Percentiles rank a stretch among this genome's conserved stretches.
These are phyloP conservation scores for Xestia ashworthii DNA, from an alignment of 2,888 invertebrate genomes.

Conservation along the genomic window DNA sequence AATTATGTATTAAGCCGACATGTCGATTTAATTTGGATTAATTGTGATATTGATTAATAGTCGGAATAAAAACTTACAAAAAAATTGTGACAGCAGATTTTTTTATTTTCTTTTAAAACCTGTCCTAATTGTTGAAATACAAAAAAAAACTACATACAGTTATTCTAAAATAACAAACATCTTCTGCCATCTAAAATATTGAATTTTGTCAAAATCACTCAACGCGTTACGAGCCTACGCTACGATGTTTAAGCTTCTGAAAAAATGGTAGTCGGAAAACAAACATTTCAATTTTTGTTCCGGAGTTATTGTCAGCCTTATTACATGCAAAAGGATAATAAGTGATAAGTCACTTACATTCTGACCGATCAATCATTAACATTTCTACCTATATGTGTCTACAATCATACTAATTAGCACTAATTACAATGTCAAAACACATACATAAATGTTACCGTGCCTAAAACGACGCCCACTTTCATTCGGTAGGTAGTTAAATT, in stretches of 20 bases:
- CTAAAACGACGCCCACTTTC: conserved; percentile 68
- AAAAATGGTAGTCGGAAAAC: conserved; percentile 7
- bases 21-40: conserved; percentile 53
- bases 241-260: background rate
- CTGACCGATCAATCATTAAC: conserved; percentile 32
- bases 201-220: background rate
- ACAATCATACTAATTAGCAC: conserved; percentile 66
- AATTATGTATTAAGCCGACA: conserved; percentile 52
- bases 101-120: background rate
- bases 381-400: conserved; percentile 35
- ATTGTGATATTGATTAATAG: conserved; percentile 51
- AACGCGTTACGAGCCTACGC: conserved; percentile 2
- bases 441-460: conserved; percentile 60
- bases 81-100: conserved; percentile 7
- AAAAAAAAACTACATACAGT: conserved; percentile 3
- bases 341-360: conserved; percentile 4
- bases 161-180: background rate
- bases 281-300: background rate
- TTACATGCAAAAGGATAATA: conserved; percentile 16
- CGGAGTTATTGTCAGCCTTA: background rate
- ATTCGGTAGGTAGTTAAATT: conserved; percentile 61
- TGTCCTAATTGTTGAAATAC: background rate
- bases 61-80: background rate
- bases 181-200: background rate
- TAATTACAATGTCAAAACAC: conserved; percentile 68